Percentiles rank a stretch among this genome's conserved stretches.
These are phyloP conservation scores for Pitangus sulphuratus DNA, from an alignment of 2,797 vertebrate genomes.

Conservation along the genomic window DNA sequence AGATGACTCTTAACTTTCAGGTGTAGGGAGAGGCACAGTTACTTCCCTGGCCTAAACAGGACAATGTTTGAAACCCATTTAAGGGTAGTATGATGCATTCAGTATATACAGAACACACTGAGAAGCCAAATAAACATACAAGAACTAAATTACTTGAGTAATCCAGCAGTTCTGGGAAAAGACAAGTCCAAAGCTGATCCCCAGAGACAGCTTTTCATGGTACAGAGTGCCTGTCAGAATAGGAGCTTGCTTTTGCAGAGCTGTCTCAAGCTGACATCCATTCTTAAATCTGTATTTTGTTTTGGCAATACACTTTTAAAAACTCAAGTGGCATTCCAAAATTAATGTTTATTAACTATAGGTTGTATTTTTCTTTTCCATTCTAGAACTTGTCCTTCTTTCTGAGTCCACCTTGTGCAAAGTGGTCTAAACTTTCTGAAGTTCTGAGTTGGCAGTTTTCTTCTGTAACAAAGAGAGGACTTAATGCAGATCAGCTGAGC, in stretches of 20 bases:
- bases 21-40: background rate
- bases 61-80: background rate
- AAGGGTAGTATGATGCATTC: background rate
- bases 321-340: background rate
- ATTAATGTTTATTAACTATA: background rate
- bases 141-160: background rate
- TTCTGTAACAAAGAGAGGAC: slow-evolving; percentile 92
- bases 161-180: background rate
- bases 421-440: slow-evolving; percentile 89
- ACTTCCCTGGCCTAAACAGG: background rate
- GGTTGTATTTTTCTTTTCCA: background rate
- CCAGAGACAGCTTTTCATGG: background rate
- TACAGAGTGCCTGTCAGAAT: background rate
- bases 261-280: background rate
- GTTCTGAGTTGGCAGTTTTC: slow-evolving; percentile 99
- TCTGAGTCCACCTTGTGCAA: slow-evolving; percentile 85
- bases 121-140: background rate
- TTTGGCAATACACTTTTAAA: background rate
- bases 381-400: slow-evolving; percentile 93
- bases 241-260: background rate
- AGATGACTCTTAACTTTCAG: background rate
- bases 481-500: slow-evolving; percentile 90
- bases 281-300: background rate
- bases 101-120: background rate
- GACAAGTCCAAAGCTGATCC: background rate